Conservation (phyloP, 2,113 vertebrate species). For the Amazona vittata region DNA sequence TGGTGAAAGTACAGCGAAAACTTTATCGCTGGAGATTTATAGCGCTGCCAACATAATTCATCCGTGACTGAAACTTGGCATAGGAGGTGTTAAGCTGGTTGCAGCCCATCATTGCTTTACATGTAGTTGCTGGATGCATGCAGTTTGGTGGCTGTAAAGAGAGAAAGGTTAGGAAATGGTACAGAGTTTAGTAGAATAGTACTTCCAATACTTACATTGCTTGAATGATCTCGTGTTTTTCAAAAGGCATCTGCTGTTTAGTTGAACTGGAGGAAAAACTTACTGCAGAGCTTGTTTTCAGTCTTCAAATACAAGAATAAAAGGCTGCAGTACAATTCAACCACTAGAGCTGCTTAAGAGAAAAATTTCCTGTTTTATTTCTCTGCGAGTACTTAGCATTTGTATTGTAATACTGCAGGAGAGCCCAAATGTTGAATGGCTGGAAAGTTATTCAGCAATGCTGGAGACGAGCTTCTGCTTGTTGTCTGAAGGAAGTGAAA, state of each 20-base stretch:
- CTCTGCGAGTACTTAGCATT: neutral
- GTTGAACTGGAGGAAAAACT: neutral
- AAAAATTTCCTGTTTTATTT: neutral
- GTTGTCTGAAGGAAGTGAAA: neutral
- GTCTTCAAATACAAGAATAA: neutral
- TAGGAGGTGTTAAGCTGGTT: neutral
- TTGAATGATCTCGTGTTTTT: neutral
- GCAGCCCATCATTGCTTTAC: neutral
- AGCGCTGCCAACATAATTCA: neutral
- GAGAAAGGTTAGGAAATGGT: neutral
- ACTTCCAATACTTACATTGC: neutral
- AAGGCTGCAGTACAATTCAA: neutral
- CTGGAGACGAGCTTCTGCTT: neutral
- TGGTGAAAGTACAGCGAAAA: neutral
- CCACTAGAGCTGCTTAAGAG: neutral
- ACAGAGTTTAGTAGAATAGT: neutral
- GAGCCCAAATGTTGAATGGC: neutral
- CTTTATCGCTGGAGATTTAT: neutral
- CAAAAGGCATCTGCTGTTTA: neutral
- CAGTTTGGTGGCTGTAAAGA: neutral
- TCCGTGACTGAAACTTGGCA: slow-evolving; percentile 23
- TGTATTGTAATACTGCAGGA: neutral
- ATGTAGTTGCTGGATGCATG: neutral
- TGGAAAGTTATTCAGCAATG: neutral
- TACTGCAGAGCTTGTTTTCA: neutral